These are phyloP conservation scores for Bambusicola thoracicus DNA, from an alignment of 2,113 vertebrate species.

Conservation along the genomic window DNA sequence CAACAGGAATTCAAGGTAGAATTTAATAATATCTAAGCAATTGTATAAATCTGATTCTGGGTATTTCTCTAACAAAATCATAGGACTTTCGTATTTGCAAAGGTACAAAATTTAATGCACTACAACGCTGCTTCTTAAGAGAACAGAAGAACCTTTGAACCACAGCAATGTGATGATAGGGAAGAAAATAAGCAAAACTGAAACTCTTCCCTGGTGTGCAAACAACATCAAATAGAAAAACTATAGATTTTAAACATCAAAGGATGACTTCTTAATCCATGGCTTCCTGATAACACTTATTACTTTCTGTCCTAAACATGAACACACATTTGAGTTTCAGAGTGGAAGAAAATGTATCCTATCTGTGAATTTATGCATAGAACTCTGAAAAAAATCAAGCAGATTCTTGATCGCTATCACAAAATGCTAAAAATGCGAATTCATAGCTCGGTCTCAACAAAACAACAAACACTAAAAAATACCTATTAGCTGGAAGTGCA, in stretches of 20 bases:
- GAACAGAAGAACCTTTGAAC: neutral
- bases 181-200: neutral
- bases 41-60: neutral
- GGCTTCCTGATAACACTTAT: neutral
- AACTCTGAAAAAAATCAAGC: neutral
- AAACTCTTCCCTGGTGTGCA: neutral
- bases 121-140: neutral
- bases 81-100: neutral
- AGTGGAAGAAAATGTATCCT: neutral
- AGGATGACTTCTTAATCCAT: neutral
- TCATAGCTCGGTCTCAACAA: neutral
- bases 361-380: neutral
- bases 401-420: neutral
- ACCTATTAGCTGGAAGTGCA: accelerated
- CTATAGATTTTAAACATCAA: neutral
- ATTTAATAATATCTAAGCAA: neutral
- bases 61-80: neutral
- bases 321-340: neutral
- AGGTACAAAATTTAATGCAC: neutral
- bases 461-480: neutral
- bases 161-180: neutral
- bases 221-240: neutral
- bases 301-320: neutral
- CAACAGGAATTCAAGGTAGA: neutral
- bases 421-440: neutral